Evolutionary conservation across 2,113 vertebrate species (phyloP).

Genomic region (Sinocyclocheilus maitianheensis): DNA sequence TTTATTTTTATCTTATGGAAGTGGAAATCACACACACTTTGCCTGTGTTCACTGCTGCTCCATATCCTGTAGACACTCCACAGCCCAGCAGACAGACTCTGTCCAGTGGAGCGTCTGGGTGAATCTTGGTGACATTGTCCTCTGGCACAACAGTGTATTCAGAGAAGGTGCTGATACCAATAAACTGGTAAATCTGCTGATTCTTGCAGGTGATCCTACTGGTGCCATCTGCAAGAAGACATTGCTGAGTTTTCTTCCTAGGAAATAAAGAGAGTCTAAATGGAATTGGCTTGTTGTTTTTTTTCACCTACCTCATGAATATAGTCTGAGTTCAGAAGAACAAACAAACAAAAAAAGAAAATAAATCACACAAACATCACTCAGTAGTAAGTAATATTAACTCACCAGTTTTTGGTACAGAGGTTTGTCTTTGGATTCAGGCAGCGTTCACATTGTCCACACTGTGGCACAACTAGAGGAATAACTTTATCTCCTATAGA

Average conservation of each 20-base stretch:
- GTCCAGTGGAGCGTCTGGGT: slow-evolving; percentile 61
- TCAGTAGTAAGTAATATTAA: background rate
- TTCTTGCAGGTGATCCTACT: slow-evolving; percentile 72
- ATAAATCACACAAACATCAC: too few relatives aligned
- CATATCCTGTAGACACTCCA: slow-evolving; percentile 69
- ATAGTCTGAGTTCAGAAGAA: background rate
- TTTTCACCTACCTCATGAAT: slow-evolving; percentile 40
- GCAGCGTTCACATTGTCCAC: slow-evolving; percentile 74
- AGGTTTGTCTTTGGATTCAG: slow-evolving; percentile 71
- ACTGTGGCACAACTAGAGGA: slow-evolving; percentile 79
- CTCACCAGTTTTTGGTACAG: slow-evolving; percentile 73
- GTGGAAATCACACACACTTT: slow-evolving; percentile 57
- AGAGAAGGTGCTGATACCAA: slow-evolving; percentile 65
- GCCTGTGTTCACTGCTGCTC: slow-evolving; percentile 66
- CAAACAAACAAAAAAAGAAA: too few relatives aligned
- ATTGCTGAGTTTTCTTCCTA: slow-evolving; percentile 52
- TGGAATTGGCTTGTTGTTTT: background rate
- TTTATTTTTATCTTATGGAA: too few relatives aligned
- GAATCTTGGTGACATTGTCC: slow-evolving; percentile 62
- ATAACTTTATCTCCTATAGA: slow-evolving; percentile 82
- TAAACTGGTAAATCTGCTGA: slow-evolving; percentile 64
- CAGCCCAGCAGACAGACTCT: slow-evolving; percentile 69
- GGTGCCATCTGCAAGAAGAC: slow-evolving; percentile 79
- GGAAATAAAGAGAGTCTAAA: background rate
- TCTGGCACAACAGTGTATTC: slow-evolving; percentile 66